Percentiles rank a stretch among this genome's conserved stretches.
These are phyloP conservation scores for Antigone vipio DNA, from an alignment of 2,113 vertebrate species.

Conservation along the genomic window DNA sequence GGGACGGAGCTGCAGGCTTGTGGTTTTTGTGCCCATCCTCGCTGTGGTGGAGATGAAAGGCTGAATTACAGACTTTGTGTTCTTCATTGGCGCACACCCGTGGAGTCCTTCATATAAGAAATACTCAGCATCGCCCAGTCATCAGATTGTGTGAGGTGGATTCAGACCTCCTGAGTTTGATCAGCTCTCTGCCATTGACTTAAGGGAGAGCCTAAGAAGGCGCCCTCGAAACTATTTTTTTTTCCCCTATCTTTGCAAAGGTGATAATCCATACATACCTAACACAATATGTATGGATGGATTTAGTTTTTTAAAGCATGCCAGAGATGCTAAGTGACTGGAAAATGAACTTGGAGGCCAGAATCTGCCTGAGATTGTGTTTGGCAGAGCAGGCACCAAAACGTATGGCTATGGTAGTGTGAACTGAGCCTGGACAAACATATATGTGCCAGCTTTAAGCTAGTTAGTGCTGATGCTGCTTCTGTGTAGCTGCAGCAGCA, in stretches of 20 bases:
- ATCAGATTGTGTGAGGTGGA: rapidly evolving
- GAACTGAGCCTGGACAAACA: not conserved
- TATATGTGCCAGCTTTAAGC: not conserved
- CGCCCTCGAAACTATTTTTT: rapidly evolving
- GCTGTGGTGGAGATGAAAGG: not conserved
- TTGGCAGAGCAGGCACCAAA: not conserved
- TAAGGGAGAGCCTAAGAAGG: not conserved
- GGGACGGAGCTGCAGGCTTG: not conserved
- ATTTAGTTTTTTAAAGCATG: not conserved
- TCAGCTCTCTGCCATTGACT: not conserved
- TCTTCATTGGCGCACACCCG: rapidly evolving
- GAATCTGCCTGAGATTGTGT: not conserved
- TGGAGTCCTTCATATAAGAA: not conserved
- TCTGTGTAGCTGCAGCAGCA: not conserved
- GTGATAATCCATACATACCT: not conserved
- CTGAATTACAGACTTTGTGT: rapidly evolving
- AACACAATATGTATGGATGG: rapidly evolving
- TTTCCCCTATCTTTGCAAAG: not conserved
- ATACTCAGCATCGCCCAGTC: not conserved
- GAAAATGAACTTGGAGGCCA: not conserved
- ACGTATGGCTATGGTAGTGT: rapidly evolving
- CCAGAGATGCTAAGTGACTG: not conserved
- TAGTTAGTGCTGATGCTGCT: not conserved
- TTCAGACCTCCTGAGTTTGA: not conserved
- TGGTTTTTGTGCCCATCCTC: not conserved